Evolutionary conservation across 2,797 vertebrate genomes (phyloP).

Genomic region (Tenualosa ilisha): DNA sequence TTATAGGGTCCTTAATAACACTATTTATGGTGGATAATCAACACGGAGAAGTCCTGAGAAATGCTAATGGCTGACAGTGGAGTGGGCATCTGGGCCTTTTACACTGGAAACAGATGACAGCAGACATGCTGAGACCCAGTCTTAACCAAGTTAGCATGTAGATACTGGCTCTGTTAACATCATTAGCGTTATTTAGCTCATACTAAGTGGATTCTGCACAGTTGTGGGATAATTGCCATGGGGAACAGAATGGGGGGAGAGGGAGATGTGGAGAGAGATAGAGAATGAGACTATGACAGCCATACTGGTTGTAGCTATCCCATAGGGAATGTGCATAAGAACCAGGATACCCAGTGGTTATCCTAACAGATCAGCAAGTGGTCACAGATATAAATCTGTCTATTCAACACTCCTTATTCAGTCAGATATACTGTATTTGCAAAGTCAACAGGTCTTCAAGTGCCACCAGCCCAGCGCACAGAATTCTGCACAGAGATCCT

Average conservation of each 20-base stretch:
- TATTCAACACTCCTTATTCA: background rate
- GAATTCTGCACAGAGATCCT: background rate
- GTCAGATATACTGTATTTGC: background rate
- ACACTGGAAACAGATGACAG: conserved; percentile 11
- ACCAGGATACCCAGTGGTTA: background rate
- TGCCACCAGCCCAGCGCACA: background rate
- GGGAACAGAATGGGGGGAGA: conserved; percentile 2
- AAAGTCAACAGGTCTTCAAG: background rate
- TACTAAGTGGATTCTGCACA: conserved; percentile 20
- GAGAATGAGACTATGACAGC: conserved; percentile 32
- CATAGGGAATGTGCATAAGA: conserved; percentile 25
- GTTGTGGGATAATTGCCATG: conserved; percentile 3
- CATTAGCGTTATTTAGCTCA: background rate
- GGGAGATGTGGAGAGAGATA: conserved; percentile 17
- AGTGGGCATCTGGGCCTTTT: background rate
- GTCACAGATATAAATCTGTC: background rate
- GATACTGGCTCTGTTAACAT: conserved; percentile 21
- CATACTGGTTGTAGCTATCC: conserved; percentile 11
- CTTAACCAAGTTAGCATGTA: conserved; percentile 28
- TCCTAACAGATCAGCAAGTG: background rate
- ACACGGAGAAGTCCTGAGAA: background rate
- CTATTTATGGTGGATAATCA: background rate
- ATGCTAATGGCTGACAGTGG: conserved; percentile 9
- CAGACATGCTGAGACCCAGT: conserved; percentile 4
- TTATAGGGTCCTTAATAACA: background rate